Base-by-base conservation (phyloP, 2,113 vertebrate species). In the Sardina pilchardus region DNA sequence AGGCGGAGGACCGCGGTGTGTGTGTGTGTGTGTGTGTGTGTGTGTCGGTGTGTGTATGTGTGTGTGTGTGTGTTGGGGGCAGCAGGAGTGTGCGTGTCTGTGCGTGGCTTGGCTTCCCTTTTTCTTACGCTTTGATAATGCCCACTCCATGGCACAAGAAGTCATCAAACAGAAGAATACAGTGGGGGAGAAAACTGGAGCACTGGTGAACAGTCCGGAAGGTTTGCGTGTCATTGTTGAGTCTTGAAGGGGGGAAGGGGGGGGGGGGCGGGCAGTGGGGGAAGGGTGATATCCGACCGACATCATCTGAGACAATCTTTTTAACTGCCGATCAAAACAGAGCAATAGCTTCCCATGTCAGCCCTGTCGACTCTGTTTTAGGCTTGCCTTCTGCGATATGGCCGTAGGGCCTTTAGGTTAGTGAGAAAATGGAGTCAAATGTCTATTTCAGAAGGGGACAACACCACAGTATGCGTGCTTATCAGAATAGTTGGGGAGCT, bases 321-420 rank as follows among this genome's bases (percentile, higher is more conserved):
- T 88, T 59, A 88, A 89, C 84, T 85, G 86, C 19, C 43, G 88
- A 86, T 89, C 87, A 88, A 87, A 87, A 87, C 84, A 84, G 47
- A 67, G 81, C 9, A 9, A 10, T 82, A 7, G 59, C 82, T 89
- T 88, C 48, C 71, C 50, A 9, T 85, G 85, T 86, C 83, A 67
- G 42, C 43, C 34, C 45, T 82, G 88, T 89, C 83, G 39, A 50
- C 83, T 86, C 78, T 34, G 43, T 45, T 87, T 44, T 82, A 78
- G 78, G 56, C 83, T 78, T 34, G 39, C 24, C 6, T 59, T 24
- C 44, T 42, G 21, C 63, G n/a, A n/a, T 34, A 34, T 67, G 81
- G 86, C 81, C 82, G 2, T 44, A 48, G 36, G 84, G 82, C 44
- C 47, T 84, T 86, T 59, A 24, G 83, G 24, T 39, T 42, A 71